These are phyloP conservation scores for Molorchus minor DNA, from an alignment of 2,888 invertebrate species.

Conservation along the genomic window DNA sequence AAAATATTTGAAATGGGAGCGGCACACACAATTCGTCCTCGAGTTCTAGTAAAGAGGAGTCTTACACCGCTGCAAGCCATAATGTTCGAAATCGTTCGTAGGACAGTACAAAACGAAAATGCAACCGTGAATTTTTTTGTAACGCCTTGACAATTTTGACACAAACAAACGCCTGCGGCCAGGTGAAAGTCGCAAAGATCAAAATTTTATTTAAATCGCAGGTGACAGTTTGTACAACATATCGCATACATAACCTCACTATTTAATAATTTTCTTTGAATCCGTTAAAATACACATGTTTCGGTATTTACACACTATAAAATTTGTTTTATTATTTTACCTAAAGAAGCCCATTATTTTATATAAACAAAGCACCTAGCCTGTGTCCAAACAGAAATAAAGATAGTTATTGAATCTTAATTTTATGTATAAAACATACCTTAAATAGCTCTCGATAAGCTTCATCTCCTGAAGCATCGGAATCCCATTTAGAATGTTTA, in stretches of 20 bases:
- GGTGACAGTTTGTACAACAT: background rate
- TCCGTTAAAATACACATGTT: background rate
- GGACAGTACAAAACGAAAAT: constrained; percentile 2
- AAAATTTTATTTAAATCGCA: background rate
- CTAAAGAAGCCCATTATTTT: background rate
- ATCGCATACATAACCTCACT: background rate
- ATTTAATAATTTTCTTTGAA: background rate
- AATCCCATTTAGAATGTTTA: constrained; percentile 41
- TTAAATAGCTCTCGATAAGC: constrained; percentile 42
- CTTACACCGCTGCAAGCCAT: constrained; percentile 9
- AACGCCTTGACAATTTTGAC: constrained; percentile 14
- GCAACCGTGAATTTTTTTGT: constrained; percentile 23
- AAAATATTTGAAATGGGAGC: constrained; percentile 1
- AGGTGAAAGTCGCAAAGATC: background rate
- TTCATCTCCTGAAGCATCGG: constrained; percentile 34
- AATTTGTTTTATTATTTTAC: background rate
- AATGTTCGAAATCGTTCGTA: background rate
- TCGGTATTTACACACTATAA: background rate
- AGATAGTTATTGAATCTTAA: background rate
- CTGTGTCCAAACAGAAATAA: background rate
- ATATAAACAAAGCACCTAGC: background rate
- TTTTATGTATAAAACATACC: constrained; percentile 34
- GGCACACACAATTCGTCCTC: background rate
- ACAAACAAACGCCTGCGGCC: constrained; percentile 20
- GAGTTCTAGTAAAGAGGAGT: background rate